Evolutionary conservation across 2,888 invertebrate species (phyloP).

Genomic region (Tiliacea citrago): DNA sequence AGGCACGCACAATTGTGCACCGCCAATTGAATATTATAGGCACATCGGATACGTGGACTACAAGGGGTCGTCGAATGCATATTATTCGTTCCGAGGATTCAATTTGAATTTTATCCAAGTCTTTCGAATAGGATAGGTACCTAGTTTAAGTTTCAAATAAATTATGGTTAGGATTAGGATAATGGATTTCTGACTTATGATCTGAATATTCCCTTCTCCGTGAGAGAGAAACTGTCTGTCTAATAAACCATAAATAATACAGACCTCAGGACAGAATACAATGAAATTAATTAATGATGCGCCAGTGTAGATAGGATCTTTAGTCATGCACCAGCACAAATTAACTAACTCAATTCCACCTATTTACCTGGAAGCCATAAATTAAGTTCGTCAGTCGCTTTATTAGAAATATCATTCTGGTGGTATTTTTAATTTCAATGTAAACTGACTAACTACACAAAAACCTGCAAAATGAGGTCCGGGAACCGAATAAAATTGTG

Average conservation of each 20-base stretch:
- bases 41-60: slow-evolving; percentile 34
- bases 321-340: neutral
- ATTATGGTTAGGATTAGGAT: too few relatives aligned
- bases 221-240: neutral
- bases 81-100: slow-evolving; percentile 11
- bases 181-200: neutral
- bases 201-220: neutral
- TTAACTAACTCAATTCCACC: neutral
- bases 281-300: neutral
- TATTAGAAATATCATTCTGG: neutral
- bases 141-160: slow-evolving; percentile 2
- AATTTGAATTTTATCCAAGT: slow-evolving; percentile 8
- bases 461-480: too few relatives aligned
- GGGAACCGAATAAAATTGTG: neutral
- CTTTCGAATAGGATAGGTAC: neutral
- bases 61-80: slow-evolving; percentile 26
- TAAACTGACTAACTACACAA: neutral
- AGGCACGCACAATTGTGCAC: slow-evolving; percentile 31
- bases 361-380: neutral
- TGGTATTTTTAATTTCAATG: neutral
- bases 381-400: neutral
- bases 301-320: neutral
- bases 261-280: neutral
- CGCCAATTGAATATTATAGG: slow-evolving; percentile 36
- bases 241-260: neutral